Base-by-base conservation (phyloP, 2,797 vertebrate genomes). In the Psittacula derbiana region DNA sequence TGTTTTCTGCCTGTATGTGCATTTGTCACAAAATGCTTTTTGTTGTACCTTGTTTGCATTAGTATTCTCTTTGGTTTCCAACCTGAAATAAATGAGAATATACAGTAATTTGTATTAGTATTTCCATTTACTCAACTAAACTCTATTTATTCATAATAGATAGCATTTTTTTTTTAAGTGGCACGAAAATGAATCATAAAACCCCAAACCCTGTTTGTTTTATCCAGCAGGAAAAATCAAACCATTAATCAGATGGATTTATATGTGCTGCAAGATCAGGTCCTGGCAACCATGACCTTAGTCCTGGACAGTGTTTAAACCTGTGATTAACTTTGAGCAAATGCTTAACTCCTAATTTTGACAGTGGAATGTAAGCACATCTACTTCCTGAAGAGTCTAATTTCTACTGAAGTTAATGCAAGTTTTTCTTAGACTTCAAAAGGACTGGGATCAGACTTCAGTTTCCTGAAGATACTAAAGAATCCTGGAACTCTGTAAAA, bases 351-450 rank as follows among this genome's bases (percentile, higher is more conserved):
- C 94, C 78, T 87, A 85, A 73, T 93, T 94, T 93, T 96, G 94
- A 95, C 94, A 94, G 80, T 49, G 96, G 94, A 95, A 95, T 95
- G 90, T 97, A 97, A 96, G 92, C 93, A 95, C 86, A 92, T 93
- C 84, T 94, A 78, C 74, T 92, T 95, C 83, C 53, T 91, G 89
- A 94, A 86, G 52, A 95, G 80, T 92, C 78, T 76, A 16, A 70
- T 92, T 97, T 93, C 92, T 91, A 46, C 62, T 75, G 55, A 86
- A 92, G 52, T 64, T 82, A 92, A 91, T 71, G 86, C 61, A 87
- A 80, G 71, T n/a, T 80, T 96, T 95, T 80, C 57, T 95, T 61
- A 86, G 65, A 92, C 58, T 94, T 69, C 61, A 86, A 41, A 86
- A 90, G 41, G 58, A 69, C 61, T 73, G 83, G 58, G 84, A 92